Conservation (phyloP, 2,797 vertebrate species). For the Diglossa cyanea region DNA sequence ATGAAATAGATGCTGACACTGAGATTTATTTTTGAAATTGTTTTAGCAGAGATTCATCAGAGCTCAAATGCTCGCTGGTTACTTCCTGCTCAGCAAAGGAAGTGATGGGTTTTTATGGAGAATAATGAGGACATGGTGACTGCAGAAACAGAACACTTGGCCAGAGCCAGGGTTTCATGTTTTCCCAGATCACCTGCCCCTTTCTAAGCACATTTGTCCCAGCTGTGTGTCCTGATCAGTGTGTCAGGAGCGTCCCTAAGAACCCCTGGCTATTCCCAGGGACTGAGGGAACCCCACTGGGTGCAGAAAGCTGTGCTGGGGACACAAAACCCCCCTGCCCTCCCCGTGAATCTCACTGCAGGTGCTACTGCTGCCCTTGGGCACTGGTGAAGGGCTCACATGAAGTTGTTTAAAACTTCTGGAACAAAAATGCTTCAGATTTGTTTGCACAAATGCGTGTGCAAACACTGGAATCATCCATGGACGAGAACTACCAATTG, state of each 20-base stretch:
- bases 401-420: background rate
- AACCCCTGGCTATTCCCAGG: accelerated
- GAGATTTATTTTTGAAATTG: background rate
- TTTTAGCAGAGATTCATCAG: background rate
- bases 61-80: accelerated
- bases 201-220: background rate
- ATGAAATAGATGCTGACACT: background rate
- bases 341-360: accelerated
- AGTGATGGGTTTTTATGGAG: background rate
- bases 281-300: background rate
- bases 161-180: background rate
- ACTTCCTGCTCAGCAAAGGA: background rate
- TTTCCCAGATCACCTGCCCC: background rate
- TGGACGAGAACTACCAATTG: background rate
- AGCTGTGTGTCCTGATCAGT: background rate
- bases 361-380: accelerated
- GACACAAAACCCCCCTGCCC: accelerated
- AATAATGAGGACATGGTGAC: background rate
- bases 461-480: background rate
- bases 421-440: background rate
- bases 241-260: background rate
- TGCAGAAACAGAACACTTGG: background rate
- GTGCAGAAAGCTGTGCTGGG: background rate
- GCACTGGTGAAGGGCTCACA: accelerated
- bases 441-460: accelerated